These are phyloP conservation scores for Drosophila phalerata DNA, from an alignment of 2,888 invertebrate genomes.

Conservation along the genomic window DNA sequence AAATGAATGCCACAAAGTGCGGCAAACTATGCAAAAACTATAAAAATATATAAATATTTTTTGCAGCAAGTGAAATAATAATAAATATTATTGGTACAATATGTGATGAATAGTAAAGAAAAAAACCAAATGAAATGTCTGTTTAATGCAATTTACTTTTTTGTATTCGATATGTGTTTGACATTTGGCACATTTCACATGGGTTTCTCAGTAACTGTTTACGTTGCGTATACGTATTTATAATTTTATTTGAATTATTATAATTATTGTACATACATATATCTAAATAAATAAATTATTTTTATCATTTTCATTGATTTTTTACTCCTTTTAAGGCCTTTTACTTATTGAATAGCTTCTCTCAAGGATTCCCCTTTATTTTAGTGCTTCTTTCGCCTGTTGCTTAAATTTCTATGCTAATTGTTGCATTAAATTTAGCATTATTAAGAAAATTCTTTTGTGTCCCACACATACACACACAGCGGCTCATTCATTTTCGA, in stretches of 20 bases:
- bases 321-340: no score
- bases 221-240: slow-evolving; percentile 6
- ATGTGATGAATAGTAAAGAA: slow-evolving; percentile 16
- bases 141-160: slow-evolving; percentile 13
- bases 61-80: slow-evolving; percentile 4
- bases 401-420: not conserved
- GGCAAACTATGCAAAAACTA: slow-evolving; percentile 9
- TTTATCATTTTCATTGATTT: not conserved
- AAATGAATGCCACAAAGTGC: slow-evolving; percentile 15
- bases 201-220: not conserved
- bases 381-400: not conserved
- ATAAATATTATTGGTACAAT: slow-evolving; percentile 6
- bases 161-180: not conserved
- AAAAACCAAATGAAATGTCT: slow-evolving; percentile 7
- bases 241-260: not conserved
- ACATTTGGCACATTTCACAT: slow-evolving; percentile 15
- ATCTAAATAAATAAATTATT: no score
- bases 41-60: not conserved
- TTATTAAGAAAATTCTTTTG: not conserved
- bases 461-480: slow-evolving; percentile 12
- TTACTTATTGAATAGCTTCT: not conserved
- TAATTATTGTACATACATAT: no score
- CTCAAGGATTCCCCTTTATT: not conserved
- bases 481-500: slow-evolving; percentile 50
- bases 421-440: not conserved